Conservation (phyloP, 2,113 vertebrate genomes). For the Cyphomyrus plagiostoma region DNA sequence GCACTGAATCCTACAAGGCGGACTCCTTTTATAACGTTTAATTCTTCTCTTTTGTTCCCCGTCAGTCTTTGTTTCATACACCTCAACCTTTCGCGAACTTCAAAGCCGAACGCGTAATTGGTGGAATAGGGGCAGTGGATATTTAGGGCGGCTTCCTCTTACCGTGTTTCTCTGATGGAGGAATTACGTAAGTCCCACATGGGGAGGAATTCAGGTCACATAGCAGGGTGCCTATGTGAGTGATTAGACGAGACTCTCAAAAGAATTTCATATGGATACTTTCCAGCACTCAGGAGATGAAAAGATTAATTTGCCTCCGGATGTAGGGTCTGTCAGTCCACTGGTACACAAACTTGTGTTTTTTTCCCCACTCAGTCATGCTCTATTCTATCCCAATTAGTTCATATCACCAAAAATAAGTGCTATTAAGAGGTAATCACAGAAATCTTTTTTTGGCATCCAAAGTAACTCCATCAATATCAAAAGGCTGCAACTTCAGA, state of each 20-base stretch:
- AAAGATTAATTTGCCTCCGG: constrained; percentile 26
- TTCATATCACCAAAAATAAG: constrained; percentile 55
- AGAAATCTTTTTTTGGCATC: constrained; percentile 31
- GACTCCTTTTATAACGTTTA: background rate
- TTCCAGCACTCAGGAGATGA: constrained; percentile 34
- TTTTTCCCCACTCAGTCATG: constrained; percentile 40
- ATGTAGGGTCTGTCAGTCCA: constrained; percentile 27
- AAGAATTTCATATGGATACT: constrained; percentile 32
- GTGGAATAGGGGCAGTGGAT: constrained; percentile 55
- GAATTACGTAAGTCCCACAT: constrained; percentile 57
- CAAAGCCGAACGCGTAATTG: constrained; percentile 56
- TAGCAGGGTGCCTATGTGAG: constrained; percentile 46
- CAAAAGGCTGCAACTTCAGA: constrained; percentile 1
- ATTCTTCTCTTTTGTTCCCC: background rate
- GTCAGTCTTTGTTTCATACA: constrained; percentile 21
- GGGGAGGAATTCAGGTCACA: constrained; percentile 58
- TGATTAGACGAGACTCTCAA: constrained; percentile 56
- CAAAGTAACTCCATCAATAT: constrained; percentile 5
- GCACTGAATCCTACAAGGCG: background rate
- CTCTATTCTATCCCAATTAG: constrained; percentile 49
- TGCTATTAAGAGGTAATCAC: constrained; percentile 32
- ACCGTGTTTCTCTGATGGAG: constrained; percentile 37
- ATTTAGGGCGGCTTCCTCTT: constrained; percentile 51
- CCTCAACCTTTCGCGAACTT: constrained; percentile 47
- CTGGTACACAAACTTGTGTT: constrained; percentile 32